Percentiles rank a stretch among this genome's conserved stretches.
Evolutionary conservation across 2,888 invertebrate species (phyloP).

Genomic region (Cataglyphis altisquamis): DNA sequence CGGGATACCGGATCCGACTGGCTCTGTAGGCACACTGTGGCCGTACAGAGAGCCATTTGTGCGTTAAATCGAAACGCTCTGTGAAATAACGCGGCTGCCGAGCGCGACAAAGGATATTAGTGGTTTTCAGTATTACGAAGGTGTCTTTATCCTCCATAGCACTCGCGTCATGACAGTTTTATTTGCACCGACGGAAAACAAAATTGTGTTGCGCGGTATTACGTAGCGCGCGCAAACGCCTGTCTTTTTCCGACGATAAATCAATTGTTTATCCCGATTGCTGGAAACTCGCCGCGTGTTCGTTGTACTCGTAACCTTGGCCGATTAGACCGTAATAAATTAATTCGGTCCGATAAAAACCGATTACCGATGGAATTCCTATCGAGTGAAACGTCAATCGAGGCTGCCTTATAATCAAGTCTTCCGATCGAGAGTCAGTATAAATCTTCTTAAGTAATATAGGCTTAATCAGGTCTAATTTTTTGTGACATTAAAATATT

Average conservation of each 20-base stretch:
- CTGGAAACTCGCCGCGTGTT: slow-evolving; percentile 54
- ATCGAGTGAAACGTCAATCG: slow-evolving; percentile 62
- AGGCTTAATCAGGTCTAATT: neutral
- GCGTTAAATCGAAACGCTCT: slow-evolving; percentile 78
- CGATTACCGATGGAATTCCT: slow-evolving; percentile 71
- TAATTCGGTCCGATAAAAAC: slow-evolving; percentile 72
- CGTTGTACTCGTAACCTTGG: slow-evolving; percentile 56
- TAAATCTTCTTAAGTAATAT: slow-evolving; percentile 1
- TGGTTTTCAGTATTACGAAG: slow-evolving; percentile 66
- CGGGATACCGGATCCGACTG: slow-evolving; percentile 72
- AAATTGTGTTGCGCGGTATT: slow-evolving; percentile 55
- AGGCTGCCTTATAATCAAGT: slow-evolving; percentile 25
- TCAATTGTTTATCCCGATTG: slow-evolving; percentile 63
- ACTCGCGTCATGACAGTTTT: slow-evolving; percentile 55
- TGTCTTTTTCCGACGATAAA: slow-evolving; percentile 69
- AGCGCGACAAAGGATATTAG: slow-evolving; percentile 75
- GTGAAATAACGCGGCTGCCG: slow-evolving; percentile 73
- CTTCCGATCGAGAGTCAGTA: neutral
- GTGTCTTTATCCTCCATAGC: slow-evolving; percentile 54
- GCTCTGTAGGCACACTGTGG: slow-evolving; percentile 69
- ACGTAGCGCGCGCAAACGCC: slow-evolving; percentile 34
- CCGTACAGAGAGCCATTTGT: slow-evolving; percentile 75
- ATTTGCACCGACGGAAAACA: slow-evolving; percentile 53
- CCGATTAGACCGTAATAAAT: slow-evolving; percentile 71
- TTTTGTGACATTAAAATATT: neutral